A percentile compares a stretch with the other conserved stretches of the same genome.
These are phyloP conservation scores for Caiman crocodilus DNA, from an alignment of 2,797 vertebrate genomes.

Conservation along the genomic window DNA sequence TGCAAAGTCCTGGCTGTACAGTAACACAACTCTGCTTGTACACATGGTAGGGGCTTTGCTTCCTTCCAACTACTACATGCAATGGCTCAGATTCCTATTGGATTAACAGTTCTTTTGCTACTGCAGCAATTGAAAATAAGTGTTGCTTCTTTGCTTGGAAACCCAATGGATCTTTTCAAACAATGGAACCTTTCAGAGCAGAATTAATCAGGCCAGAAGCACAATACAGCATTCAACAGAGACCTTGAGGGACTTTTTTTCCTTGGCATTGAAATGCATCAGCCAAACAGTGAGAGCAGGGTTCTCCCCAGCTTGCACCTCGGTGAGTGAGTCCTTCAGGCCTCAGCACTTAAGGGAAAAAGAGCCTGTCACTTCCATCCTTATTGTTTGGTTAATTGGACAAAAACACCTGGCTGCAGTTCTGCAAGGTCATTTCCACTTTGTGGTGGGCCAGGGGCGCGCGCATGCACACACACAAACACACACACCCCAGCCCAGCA, in stretches of 20 bases:
- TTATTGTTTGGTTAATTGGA: conserved; percentile 13
- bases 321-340: neutral
- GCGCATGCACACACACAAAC: too few species aligned
- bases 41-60: neutral
- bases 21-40: neutral
- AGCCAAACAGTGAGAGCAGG: neutral
- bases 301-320: neutral
- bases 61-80: neutral
- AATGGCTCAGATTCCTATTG: too few species aligned
- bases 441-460: fast-evolving
- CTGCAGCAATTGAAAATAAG: fast-evolving
- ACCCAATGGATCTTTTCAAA: fast-evolving
- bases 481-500: too few species aligned
- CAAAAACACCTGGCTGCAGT: neutral
- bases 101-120: neutral
- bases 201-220: neutral
- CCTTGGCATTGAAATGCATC: neutral
- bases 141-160: neutral
- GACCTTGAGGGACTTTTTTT: conserved; percentile 55
- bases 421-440: conserved; percentile 1
- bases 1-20: neutral
- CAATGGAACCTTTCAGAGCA: neutral
- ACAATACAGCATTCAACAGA: neutral
- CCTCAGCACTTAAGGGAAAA: neutral
- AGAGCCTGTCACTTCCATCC: neutral